Conservation (phyloP, 2,797 vertebrate species). For the Ctenochaetus hawaiiensis region DNA sequence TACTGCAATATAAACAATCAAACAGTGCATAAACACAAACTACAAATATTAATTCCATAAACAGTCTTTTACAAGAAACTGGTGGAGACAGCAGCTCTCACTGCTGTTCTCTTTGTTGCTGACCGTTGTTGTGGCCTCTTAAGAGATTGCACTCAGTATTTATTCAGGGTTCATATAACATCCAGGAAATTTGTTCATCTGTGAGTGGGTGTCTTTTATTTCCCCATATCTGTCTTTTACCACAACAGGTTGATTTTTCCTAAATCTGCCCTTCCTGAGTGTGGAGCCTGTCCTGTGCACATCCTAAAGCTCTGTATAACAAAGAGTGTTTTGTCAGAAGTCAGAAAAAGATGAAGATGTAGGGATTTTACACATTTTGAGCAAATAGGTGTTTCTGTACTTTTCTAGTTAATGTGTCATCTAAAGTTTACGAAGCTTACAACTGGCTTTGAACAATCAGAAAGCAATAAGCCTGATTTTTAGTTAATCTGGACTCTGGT, state of each 20-base stretch:
- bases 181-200: background rate
- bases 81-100: background rate
- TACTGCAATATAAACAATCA: conserved; percentile 18
- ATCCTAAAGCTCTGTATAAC: background rate
- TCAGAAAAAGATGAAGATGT: background rate
- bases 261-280: background rate
- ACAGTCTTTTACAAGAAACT: background rate
- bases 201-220: background rate
- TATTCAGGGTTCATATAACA: background rate
- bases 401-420: background rate
- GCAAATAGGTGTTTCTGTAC: too few species aligned
- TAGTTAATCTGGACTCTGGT: background rate
- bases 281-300: background rate
- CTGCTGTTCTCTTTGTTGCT: conserved; percentile 10
- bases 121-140: background rate
- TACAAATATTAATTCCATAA: conserved; percentile 7
- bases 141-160: background rate
- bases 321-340: conserved; percentile 1
- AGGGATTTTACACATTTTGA: background rate
- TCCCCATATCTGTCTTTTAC: background rate
- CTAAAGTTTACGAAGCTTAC: background rate
- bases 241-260: background rate
- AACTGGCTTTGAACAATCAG: background rate
- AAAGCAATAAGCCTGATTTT: background rate
- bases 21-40: conserved; percentile 10